These are phyloP conservation scores for Pterocles gutturalis DNA, from an alignment of 2,113 vertebrate genomes.

Conservation along the genomic window DNA sequence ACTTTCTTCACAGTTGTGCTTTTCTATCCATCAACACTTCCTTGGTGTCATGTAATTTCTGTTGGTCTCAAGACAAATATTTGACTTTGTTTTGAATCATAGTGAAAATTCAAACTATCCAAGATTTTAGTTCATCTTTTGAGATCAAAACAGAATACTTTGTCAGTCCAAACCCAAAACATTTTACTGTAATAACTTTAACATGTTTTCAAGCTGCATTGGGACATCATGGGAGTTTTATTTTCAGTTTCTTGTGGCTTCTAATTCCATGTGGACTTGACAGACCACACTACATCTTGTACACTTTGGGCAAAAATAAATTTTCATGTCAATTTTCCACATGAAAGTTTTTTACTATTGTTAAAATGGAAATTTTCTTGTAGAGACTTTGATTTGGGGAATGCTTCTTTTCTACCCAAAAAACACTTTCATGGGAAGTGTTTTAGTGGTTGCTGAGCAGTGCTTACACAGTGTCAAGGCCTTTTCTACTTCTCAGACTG, in stretches of 20 bases:
- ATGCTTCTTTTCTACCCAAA: neutral
- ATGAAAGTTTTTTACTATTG: neutral
- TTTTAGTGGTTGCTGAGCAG: neutral
- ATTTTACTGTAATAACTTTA: neutral
- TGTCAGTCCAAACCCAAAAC: neutral
- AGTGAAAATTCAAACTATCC: neutral
- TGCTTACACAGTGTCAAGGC: rapidly evolving
- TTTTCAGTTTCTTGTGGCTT: neutral
- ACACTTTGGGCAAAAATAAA: rapidly evolving
- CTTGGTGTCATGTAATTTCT: neutral
- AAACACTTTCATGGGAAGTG: neutral
- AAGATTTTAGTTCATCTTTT: neutral
- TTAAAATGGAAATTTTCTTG: neutral
- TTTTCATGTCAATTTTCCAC: neutral
- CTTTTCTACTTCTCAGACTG: neutral
- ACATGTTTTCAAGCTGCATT: neutral
- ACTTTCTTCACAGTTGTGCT: neutral
- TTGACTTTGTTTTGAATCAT: neutral
- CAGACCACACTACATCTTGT: neutral
- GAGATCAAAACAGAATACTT: neutral
- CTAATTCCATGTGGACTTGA: neutral
- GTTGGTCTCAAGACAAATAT: neutral
- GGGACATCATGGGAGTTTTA: neutral
- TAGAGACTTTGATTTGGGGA: neutral
- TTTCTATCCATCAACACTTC: neutral